Conservation (phyloP, 2,888 invertebrate species). For the Aromia moschata region DNA sequence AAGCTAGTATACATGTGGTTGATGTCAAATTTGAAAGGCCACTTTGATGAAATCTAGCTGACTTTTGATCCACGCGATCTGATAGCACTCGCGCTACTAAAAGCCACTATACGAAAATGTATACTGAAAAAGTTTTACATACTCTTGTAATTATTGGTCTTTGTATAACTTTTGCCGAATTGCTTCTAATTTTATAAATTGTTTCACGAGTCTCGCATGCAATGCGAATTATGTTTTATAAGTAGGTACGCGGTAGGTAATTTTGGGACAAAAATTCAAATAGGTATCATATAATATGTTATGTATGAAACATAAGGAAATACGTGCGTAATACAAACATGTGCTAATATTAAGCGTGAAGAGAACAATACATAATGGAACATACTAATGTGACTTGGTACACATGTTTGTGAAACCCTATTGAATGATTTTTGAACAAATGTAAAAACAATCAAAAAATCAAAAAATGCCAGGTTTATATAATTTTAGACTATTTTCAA, state of each 20-base stretch:
- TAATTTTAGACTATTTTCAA: no score
- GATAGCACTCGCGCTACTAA: slow-evolving; percentile 59
- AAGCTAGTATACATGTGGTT: slow-evolving; percentile 58
- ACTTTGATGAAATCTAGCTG: slow-evolving; percentile 61
- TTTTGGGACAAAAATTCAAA: slow-evolving; percentile 7
- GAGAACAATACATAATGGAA: no score
- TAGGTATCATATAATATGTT: no score
- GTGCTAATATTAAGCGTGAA: no score
- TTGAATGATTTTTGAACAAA: no score
- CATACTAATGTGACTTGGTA: no score
- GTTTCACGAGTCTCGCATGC: slow-evolving; percentile 18
- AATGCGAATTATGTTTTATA: slow-evolving; percentile 4
- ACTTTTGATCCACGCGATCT: slow-evolving; percentile 60
- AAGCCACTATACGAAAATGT: slow-evolving; percentile 56
- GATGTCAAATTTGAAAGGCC: slow-evolving; percentile 64
- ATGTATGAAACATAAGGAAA: no score
- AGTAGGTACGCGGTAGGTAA: slow-evolving; percentile 1
- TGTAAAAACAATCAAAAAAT: no score
- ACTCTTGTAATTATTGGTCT: slow-evolving; percentile 34
- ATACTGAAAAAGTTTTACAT: slow-evolving; percentile 28
- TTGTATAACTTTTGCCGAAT: slow-evolving; percentile 23
- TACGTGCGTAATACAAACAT: no score
- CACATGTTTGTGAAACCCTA: no score
- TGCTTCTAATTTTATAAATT: slow-evolving; percentile 27
- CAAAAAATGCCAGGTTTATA: no score